Evolutionary conservation across 2,113 vertebrate species (phyloP), one percentile per base, ranked within the genome.

Genomic region (Cairina moschata): DNA sequence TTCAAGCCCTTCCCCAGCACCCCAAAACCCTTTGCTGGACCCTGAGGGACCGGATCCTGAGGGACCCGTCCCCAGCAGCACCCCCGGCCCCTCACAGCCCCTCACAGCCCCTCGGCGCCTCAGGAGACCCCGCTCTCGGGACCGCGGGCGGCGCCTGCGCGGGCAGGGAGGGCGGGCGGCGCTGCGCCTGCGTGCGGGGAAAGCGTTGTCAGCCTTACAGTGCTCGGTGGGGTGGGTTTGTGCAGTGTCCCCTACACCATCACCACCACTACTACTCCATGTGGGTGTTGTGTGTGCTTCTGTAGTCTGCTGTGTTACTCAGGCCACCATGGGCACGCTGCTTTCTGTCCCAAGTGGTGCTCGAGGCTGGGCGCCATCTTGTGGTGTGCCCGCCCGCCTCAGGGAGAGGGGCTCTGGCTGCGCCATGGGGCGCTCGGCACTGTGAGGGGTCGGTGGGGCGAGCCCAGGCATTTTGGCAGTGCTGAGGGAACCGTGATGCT

Each of bases 111-210:
- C 46, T 48, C 46, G 22, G 50, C 1, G 2, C 34, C 17, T 1
- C 66, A 2, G 11, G 46, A 10, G 17, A 17, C 28, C 86, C 93
- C 94, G 92, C 92, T 2, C n/a, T 67, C 42, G 29, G 28, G 13
- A 13, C 42, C 29, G 50, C 46, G 20, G 0, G 48, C 10, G 8
- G 4, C 13, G 3, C 0, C 13, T 83, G 86, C 90, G 0, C 5
- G 2, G 5, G 12, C 1, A 2, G 13, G 6, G 7, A 3, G 17
- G 0, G 22, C 29, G 0, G 2, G 29, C 17, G 0, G 23, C 1
- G 9, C 1, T 7, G 65, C 59, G 87, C 78, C 9, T 78, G 90
- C 74, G 80, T 63, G 5, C 10, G 0, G 3, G 0, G 12, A 11
- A 1, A 0, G 34, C 1, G 12, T 25, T 25, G 28, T 3, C 14